phyloP scores from a whole-genome alignment of 2,888 invertebrate species.

The Matsumyia berberina region DNA sequence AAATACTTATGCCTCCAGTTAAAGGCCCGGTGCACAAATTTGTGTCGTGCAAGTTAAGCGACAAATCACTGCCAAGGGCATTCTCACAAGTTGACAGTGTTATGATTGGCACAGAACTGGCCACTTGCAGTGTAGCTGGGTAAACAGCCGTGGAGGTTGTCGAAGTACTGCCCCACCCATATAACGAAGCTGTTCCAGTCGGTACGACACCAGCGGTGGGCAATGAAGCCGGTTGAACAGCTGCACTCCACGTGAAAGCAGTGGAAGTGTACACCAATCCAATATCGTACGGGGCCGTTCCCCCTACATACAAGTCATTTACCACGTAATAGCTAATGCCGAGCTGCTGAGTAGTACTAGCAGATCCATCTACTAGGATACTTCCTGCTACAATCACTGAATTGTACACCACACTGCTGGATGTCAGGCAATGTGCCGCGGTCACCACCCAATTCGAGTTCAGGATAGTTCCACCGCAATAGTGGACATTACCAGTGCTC shows the following conservation, averaged over 20 bases:
- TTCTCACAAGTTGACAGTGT: conserved; percentile 78
- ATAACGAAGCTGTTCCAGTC: conserved; percentile 80
- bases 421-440: conserved; percentile 82
- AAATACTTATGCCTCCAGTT: conserved; percentile 80
- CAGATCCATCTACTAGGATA: conserved; percentile 79
- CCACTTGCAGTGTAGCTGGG: conserved; percentile 80
- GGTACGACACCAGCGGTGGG: conserved; percentile 78
- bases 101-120: conserved; percentile 80
- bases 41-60: conserved; percentile 52
- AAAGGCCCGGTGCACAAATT: conserved; percentile 81
- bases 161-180: conserved; percentile 83
- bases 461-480: conserved; percentile 82
- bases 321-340: conserved; percentile 79
- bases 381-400: conserved; percentile 81
- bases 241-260: conserved; percentile 80
- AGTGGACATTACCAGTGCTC: conserved; percentile 78
- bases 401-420: conserved; percentile 78
- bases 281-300: conserved; percentile 82
- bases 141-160: conserved; percentile 79
- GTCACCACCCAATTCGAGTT: conserved; percentile 82
- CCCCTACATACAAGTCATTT: conserved; percentile 81
- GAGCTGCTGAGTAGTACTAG: conserved; percentile 79
- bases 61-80: conserved; percentile 78
- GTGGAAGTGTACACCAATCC: conserved; percentile 81
- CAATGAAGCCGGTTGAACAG: conserved; percentile 79